Percentiles rank a stretch among this genome's conserved stretches.
Evolutionary conservation across 53 echinoderm and acorn worm species (phyloP).

Genomic region (Holothuria leucospilota): DNA sequence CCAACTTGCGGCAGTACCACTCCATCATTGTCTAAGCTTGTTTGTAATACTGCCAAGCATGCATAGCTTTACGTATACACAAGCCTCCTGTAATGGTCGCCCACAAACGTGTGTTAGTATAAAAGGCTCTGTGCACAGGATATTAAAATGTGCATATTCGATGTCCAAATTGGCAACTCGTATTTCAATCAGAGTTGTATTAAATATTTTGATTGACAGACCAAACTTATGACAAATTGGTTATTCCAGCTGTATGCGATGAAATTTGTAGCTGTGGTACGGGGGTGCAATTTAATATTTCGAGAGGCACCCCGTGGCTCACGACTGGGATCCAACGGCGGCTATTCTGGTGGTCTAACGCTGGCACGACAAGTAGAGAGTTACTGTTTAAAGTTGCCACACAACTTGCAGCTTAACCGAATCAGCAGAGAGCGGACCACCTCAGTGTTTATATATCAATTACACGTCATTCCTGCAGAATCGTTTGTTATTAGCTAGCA

Average conservation of each 20-base stretch:
- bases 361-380: slow-evolving; percentile 57
- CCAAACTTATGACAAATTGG: slow-evolving; percentile 49
- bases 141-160: slow-evolving; percentile 31
- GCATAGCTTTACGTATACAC: no score
- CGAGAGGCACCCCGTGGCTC: slow-evolving; percentile 39
- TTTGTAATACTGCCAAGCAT: no score
- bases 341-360: slow-evolving; percentile 63
- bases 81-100: no score
- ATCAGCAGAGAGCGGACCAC: slow-evolving; percentile 66
- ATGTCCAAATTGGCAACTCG: slow-evolving; percentile 45
- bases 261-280: slow-evolving; percentile 17
- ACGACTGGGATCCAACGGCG: slow-evolving; percentile 31
- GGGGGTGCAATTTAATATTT: slow-evolving; percentile 51
- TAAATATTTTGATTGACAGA: slow-evolving; percentile 54
- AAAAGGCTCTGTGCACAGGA: not conserved
- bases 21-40: no score
- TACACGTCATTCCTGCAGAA: slow-evolving; percentile 35
- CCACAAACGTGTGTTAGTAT: no score
- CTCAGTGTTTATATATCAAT: slow-evolving; percentile 76
- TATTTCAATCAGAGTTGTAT: slow-evolving; percentile 42
- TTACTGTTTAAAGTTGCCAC: slow-evolving; percentile 80
- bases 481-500: slow-evolving; percentile 45
- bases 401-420: slow-evolving; percentile 66
- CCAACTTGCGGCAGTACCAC: no score
- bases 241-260: slow-evolving; percentile 52